phyloP scores from a whole-genome alignment of 1,140 invertebrate species.

The Lordiphosa clarofinis region DNA sequence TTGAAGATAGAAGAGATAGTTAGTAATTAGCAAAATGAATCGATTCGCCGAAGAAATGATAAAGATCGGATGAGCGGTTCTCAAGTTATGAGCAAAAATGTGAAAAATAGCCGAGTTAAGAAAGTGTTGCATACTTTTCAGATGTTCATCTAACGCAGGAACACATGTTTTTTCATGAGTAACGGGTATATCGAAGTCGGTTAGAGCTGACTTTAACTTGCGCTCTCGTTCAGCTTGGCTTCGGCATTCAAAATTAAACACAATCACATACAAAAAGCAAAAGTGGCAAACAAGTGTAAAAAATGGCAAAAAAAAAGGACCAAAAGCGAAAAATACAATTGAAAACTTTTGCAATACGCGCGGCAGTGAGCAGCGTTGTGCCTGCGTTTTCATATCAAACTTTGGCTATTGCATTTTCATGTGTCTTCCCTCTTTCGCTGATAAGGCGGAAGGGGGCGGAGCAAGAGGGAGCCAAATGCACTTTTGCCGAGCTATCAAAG shows the following conservation, averaged over 20 bases:
- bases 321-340: slow-evolving; percentile 62
- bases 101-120: too few relatives aligned
- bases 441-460: slow-evolving; percentile 36
- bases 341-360: slow-evolving; percentile 74
- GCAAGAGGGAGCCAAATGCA: slow-evolving; percentile 61
- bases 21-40: too few relatives aligned
- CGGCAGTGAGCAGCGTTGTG: slow-evolving; percentile 13
- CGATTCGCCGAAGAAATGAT: too few relatives aligned
- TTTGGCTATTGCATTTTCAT: slow-evolving; percentile 77
- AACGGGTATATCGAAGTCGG: too few relatives aligned
- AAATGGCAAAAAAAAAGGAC: slow-evolving; percentile 1
- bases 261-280: slow-evolving; percentile 51
- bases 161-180: too few relatives aligned
- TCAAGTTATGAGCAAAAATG: too few relatives aligned
- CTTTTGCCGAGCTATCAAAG: slow-evolving; percentile 73
- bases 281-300: slow-evolving; percentile 20
- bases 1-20: too few relatives aligned
- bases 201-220: too few relatives aligned
- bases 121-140: too few relatives aligned
- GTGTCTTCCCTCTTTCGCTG: slow-evolving; percentile 62
- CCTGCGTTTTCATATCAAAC: slow-evolving; percentile 74
- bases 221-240: slow-evolving; percentile 47
- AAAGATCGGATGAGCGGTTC: too few relatives aligned
- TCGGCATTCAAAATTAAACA: slow-evolving; percentile 63
- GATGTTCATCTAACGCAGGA: too few relatives aligned